These are phyloP conservation scores for Oedothorax gibbosus DNA, from an alignment of 1,140 invertebrate genomes.

Conservation along the genomic window DNA sequence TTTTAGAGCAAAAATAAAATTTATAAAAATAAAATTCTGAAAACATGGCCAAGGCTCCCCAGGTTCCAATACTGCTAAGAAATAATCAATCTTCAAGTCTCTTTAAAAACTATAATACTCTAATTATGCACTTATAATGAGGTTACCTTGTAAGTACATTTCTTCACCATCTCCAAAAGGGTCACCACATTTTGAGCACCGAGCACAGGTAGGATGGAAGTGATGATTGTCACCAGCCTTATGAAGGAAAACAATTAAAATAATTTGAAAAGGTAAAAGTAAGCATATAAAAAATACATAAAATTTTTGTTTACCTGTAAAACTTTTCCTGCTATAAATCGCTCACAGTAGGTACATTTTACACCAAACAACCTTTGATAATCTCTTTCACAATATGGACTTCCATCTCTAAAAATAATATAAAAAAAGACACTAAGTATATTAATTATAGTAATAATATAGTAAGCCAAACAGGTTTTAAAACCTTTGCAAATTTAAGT, in stretches of 20 bases:
- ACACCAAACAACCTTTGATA: conserved; percentile 90
- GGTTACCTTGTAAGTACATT: conserved; percentile 91
- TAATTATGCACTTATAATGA: no score
- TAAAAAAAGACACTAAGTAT: background rate
- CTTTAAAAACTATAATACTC: no score
- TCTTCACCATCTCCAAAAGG: conserved; percentile 98
- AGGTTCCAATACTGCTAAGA: no score
- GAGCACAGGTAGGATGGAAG: conserved; percentile 97
- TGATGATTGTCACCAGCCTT: conserved; percentile 94
- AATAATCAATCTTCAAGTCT: no score
- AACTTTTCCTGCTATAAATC: conserved; percentile 95
- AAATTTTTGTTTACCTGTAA: conserved; percentile 70
- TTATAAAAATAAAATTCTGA: no score
- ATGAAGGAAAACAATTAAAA: background rate
- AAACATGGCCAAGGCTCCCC: no score
- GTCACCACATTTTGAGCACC: conserved; percentile 82
- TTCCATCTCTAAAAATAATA: conserved; percentile 74
- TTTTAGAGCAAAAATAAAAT: no score
- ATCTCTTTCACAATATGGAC: conserved; percentile 95
- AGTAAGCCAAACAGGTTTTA: no score
- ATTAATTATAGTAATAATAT: no score
- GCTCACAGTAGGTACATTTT: conserved; percentile 92
- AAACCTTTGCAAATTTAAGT: no score
- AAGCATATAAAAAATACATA: background rate
- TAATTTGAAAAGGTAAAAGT: background rate